phyloP scores from a whole-genome alignment of 2,113 vertebrate genomes.

The Percopsis transmontana region DNA sequence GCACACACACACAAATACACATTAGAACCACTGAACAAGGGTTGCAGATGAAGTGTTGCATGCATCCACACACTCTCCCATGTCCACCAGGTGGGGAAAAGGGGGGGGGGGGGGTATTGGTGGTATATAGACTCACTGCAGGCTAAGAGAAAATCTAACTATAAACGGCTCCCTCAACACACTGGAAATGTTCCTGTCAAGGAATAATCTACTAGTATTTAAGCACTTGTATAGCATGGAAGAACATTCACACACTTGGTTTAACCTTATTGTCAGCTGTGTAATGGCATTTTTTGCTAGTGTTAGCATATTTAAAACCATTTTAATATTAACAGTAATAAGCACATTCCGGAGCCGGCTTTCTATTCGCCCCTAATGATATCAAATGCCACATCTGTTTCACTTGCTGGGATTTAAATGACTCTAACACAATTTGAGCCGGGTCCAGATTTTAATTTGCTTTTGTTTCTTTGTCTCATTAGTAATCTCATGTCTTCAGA shows the following conservation, averaged over 20 bases:
- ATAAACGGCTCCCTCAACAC: background rate
- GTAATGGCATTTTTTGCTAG: too few relatives aligned
- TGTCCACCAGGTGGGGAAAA: too few relatives aligned
- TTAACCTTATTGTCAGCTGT: slow-evolving; percentile 14
- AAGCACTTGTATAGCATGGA: background rate
- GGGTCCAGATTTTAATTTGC: background rate
- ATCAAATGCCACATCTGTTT: too few relatives aligned
- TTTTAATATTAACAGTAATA: too few relatives aligned
- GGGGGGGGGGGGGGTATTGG: background rate
- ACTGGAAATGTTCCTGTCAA: slow-evolving; percentile 13
- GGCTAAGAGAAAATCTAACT: background rate
- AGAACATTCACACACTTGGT: background rate
- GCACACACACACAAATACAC: background rate
- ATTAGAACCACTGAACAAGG: background rate
- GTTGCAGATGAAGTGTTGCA: too few relatives aligned
- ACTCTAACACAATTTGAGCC: background rate
- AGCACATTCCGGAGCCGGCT: too few relatives aligned
- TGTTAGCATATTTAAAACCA: too few relatives aligned
- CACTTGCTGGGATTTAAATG: too few relatives aligned
- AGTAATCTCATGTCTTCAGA: slow-evolving; percentile 89
- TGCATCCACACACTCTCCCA: slow-evolving; percentile 1
- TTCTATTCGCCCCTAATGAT: too few relatives aligned
- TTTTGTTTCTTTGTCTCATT: slow-evolving; percentile 25
- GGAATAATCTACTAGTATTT: slow-evolving; percentile 1
- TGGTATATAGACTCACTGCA: background rate